A percentile compares a stretch with the other conserved stretches of the same genome.
phyloP scores from a whole-genome alignment of 2,797 vertebrate species.

The Otolemur crassicaudatus region DNA sequence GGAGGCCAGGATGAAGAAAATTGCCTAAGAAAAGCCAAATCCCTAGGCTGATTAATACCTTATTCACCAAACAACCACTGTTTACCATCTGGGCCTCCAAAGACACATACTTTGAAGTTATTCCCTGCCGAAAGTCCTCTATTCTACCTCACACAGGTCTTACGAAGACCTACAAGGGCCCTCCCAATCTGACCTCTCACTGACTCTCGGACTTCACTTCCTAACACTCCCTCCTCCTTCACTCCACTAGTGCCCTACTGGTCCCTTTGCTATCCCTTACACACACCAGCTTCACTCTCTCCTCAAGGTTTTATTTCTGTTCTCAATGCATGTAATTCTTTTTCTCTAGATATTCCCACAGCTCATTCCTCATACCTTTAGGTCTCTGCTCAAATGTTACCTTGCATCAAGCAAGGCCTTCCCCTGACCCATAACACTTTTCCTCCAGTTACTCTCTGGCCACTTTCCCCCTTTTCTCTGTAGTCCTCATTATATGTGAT shows the following conservation, averaged over 20 bases:
- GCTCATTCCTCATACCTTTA: background rate
- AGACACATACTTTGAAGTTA: background rate
- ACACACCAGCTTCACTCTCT: background rate
- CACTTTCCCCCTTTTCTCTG: background rate
- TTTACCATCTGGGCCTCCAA: background rate
- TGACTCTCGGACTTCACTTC: background rate
- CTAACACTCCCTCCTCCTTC: background rate
- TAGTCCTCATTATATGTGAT: background rate
- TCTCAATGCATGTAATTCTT: background rate
- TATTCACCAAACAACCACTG: background rate
- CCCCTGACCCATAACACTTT: background rate
- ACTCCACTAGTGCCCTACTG: background rate
- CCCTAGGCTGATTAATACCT: background rate
- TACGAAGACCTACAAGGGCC: background rate
- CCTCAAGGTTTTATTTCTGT: background rate
- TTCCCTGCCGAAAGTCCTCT: background rate
- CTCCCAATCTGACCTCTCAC: background rate
- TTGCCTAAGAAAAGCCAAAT: constrained; percentile 22
- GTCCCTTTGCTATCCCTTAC: background rate
- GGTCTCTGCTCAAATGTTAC: background rate
- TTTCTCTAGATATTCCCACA: background rate
- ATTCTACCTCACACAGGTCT: background rate
- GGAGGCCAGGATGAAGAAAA: background rate
- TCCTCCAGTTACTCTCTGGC: no score
- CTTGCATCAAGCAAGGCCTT: background rate